Percentiles rank a stretch among this genome's conserved stretches.
phyloP scores from a whole-genome alignment of 2,113 vertebrate species.

The Monarcha castaneiventris region DNA sequence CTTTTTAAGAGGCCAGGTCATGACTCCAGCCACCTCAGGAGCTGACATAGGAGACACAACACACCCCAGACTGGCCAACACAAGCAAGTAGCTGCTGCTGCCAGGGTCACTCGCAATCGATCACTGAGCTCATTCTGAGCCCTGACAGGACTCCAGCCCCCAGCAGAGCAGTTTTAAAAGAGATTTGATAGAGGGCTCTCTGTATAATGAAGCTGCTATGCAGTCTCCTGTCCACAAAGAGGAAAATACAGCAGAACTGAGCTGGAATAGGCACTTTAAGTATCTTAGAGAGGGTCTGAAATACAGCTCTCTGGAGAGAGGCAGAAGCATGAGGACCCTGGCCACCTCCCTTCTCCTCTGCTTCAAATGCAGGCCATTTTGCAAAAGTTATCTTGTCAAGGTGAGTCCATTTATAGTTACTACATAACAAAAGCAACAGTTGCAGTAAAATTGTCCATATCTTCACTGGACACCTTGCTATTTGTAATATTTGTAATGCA shows the following conservation, averaged over 20 bases:
- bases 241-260: not conserved
- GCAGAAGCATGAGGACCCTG: not conserved
- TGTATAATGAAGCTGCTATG: not conserved
- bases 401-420: not conserved
- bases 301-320: not conserved
- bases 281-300: not conserved
- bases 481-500: not conserved
- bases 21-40: not conserved
- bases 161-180: not conserved
- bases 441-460: not conserved
- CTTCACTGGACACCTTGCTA: not conserved
- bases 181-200: not conserved
- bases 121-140: not conserved
- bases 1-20: not conserved
- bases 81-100: not conserved
- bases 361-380: not conserved
- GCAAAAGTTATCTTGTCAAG: not conserved
- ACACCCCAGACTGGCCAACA: not conserved
- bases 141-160: not conserved
- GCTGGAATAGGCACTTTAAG: not conserved
- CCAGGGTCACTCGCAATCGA: rapidly evolving
- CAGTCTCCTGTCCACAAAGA: not conserved
- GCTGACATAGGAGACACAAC: not conserved
- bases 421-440: not conserved
- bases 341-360: not conserved